phyloP scores from a whole-genome alignment of 2,113 vertebrate species.

The Amphiprion percula region DNA sequence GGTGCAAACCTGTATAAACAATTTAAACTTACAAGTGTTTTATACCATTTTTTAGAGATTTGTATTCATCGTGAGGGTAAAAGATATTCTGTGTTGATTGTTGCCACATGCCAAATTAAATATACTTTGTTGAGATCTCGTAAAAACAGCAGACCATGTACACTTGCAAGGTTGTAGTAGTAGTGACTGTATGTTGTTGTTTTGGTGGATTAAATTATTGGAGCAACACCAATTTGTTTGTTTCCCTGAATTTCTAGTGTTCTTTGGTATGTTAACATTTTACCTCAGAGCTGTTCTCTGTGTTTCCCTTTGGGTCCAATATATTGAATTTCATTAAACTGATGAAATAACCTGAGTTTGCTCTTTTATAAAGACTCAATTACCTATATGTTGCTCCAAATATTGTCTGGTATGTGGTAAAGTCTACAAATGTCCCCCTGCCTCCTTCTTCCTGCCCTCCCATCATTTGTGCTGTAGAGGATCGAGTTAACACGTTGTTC shows the following conservation, averaged over 20 bases:
- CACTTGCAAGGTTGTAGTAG: not conserved
- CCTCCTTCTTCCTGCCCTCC: not conserved
- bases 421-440: slow-evolving; percentile 11
- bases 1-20: too few relatives aligned
- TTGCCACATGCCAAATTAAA: too few relatives aligned
- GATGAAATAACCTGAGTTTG: not conserved
- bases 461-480: slow-evolving; percentile 48
- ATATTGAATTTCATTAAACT: not conserved
- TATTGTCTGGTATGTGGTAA: slow-evolving; percentile 10
- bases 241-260: not conserved
- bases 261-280: not conserved
- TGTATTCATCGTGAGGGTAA: too few relatives aligned
- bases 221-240: not conserved
- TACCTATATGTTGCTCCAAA: not conserved
- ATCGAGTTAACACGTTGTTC: slow-evolving; percentile 63
- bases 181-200: not conserved
- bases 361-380: not conserved
- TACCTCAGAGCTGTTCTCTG: not conserved
- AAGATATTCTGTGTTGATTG: too few relatives aligned
- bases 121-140: too few relatives aligned
- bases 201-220: not conserved
- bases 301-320: not conserved
- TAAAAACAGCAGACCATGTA: not conserved
- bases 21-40: too few relatives aligned
- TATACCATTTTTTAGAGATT: too few relatives aligned